These are phyloP conservation scores for Papilio demoleus DNA, from an alignment of 2,888 invertebrate species.

Conservation along the genomic window DNA sequence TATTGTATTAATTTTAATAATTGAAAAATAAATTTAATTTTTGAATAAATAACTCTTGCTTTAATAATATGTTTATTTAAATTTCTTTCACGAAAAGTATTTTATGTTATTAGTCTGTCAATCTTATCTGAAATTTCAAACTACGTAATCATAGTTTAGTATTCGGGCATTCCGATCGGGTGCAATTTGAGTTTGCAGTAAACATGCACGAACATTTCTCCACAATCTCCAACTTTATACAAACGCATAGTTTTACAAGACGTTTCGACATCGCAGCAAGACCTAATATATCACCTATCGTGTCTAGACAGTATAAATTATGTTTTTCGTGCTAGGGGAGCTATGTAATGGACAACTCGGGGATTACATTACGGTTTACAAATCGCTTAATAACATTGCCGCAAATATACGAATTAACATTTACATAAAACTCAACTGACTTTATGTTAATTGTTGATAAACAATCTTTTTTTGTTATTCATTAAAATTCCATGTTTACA, in stretches of 20 bases:
- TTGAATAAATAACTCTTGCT: no score
- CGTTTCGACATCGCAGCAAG: slow-evolving; percentile 40
- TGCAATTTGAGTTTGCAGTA: not conserved
- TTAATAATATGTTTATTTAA: no score
- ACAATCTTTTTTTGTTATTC: slow-evolving; percentile 4
- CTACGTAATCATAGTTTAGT: slow-evolving; percentile 1
- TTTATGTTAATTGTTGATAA: slow-evolving; percentile 22
- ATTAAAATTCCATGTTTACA: not conserved
- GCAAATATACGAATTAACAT: not conserved
- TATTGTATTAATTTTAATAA: not conserved
- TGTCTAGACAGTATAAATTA: slow-evolving; percentile 57
- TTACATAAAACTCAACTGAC: slow-evolving; percentile 14
- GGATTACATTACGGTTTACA: slow-evolving; percentile 32
- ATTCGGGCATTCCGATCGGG: slow-evolving; percentile 1
- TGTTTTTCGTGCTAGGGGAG: slow-evolving; percentile 49
- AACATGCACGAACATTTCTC: slow-evolving; percentile 23
- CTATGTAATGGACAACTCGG: slow-evolving; percentile 44
- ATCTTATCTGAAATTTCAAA: not conserved
- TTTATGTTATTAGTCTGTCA: not conserved
- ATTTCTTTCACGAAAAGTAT: no score
- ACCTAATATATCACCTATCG: slow-evolving; percentile 52
- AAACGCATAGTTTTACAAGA: slow-evolving; percentile 38
- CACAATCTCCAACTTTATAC: slow-evolving; percentile 31
- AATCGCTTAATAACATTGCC: slow-evolving; percentile 28
- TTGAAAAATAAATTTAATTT: no score